Evolutionary conservation across 2,113 vertebrate genomes (phyloP).

Genomic region (Bungarus multicinctus): DNA sequence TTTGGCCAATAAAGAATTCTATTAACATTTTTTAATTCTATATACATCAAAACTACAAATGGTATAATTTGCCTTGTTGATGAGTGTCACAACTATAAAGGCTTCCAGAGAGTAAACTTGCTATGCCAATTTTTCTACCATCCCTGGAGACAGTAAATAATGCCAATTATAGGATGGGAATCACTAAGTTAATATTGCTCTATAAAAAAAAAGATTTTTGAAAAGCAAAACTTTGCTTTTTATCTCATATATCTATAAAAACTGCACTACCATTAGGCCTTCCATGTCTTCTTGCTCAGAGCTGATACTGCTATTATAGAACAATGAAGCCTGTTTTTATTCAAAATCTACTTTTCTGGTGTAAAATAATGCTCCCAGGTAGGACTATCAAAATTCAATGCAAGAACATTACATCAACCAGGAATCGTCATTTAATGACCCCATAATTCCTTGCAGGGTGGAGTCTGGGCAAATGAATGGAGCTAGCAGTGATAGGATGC

Average conservation of each 20-base stretch:
- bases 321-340: background rate
- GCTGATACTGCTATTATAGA: background rate
- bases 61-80: background rate
- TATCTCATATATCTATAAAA: background rate
- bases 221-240: background rate
- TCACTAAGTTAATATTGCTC: background rate
- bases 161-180: conserved; percentile 19
- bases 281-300: background rate
- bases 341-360: background rate
- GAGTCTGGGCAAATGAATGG: no score
- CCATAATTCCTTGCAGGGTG: no score
- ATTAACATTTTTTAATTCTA: background rate
- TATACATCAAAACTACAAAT: background rate
- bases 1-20: background rate
- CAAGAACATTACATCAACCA: background rate
- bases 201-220: background rate
- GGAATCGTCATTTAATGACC: background rate
- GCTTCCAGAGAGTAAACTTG: conserved; percentile 8
- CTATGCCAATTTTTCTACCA: background rate
- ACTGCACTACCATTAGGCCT: background rate
- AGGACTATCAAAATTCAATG: background rate
- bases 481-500: no score
- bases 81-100: background rate
- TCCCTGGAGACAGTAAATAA: background rate
- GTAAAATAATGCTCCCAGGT: background rate